Evolutionary conservation across 2,113 vertebrate genomes (phyloP), one percentile per base, ranked within the genome.

Genomic region (Aphyosemion australe): DNA sequence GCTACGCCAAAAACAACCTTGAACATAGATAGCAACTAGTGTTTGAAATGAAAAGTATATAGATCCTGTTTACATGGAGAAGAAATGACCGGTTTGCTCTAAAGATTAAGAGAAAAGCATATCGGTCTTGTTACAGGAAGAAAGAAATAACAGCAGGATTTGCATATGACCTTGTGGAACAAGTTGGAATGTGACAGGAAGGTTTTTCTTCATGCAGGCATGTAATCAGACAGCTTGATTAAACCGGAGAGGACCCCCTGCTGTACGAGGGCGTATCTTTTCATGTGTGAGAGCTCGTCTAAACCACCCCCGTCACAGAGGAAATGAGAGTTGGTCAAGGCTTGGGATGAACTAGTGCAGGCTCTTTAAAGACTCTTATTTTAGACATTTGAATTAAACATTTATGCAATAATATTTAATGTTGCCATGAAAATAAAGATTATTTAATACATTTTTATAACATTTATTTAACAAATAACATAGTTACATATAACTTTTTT

Each of bases 151-250:
- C 73, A 18, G 51, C 34, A 61, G 34, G 2, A 89, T 85, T 89
- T 88, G 82, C 80, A 87, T 83, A 58, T 74, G 84, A 84, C 84
- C 89, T 91, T 90, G 80, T 16, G 2, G 41, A 51, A 65, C 73
- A 46, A 79, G 77, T 76, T 47, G 34, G 55, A 52, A 13, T 46
- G 65, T 75, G 74, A 76, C 67, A 56, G 73, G 56, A 57, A 68
- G 68, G 65, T 55, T 66, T 53, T 63, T 68, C 75, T 65, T 26
- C 0, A 21, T 45, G 59, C 70, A 52, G 53, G 52, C 62, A 51
- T 75, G 76, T 79, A 72, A 69, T 87, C 65, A 80, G 79, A 87
- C 67, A 47, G 71, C 72, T 49, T 80, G 76, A 87, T 89, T 86
- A 81, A 74, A 77, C 49, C 49, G n/a, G 48, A 19, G 39, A 47